phyloP scores from a whole-genome alignment of 2,888 invertebrate genomes.

The Nomada ferruginata region DNA sequence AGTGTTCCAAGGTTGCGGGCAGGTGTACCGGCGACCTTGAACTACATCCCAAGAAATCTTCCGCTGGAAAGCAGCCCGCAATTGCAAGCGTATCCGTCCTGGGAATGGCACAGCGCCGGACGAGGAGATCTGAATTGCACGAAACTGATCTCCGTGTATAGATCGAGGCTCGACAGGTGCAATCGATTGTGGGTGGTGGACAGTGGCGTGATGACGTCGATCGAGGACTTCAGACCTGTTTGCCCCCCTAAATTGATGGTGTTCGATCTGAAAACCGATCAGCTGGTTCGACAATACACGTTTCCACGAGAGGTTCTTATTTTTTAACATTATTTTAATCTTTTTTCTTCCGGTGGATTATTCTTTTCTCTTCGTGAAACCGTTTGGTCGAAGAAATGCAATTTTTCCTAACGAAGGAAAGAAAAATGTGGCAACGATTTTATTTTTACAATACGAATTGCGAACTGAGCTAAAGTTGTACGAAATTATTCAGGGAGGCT shows the following conservation, averaged over 20 bases:
- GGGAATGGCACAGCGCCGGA: constrained; percentile 91
- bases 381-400: too few relatives aligned
- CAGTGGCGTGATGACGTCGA: constrained; percentile 90
- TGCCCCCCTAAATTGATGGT: constrained; percentile 93
- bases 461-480: too few relatives aligned
- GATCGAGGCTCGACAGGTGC: constrained; percentile 91
- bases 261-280: constrained; percentile 91
- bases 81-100: constrained; percentile 90
- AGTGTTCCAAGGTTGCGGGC: constrained; percentile 90
- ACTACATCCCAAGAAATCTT: constrained; percentile 88
- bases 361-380: too few relatives aligned
- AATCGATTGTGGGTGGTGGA: constrained; percentile 93
- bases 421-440: too few relatives aligned
- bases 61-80: constrained; percentile 89
- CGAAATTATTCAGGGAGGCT: too few relatives aligned
- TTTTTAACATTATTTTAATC: not conserved
- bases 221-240: constrained; percentile 88
- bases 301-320: constrained; percentile 88
- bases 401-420: too few relatives aligned
- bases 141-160: constrained; percentile 91
- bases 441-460: too few relatives aligned
- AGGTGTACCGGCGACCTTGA: constrained; percentile 91
- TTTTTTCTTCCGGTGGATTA: too few relatives aligned
- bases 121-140: constrained; percentile 90
- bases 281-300: constrained; percentile 88